Evolutionary conservation across 2,888 invertebrate species (phyloP), one percentile per base, ranked within the genome.

Genomic region (Agrotis puta): DNA sequence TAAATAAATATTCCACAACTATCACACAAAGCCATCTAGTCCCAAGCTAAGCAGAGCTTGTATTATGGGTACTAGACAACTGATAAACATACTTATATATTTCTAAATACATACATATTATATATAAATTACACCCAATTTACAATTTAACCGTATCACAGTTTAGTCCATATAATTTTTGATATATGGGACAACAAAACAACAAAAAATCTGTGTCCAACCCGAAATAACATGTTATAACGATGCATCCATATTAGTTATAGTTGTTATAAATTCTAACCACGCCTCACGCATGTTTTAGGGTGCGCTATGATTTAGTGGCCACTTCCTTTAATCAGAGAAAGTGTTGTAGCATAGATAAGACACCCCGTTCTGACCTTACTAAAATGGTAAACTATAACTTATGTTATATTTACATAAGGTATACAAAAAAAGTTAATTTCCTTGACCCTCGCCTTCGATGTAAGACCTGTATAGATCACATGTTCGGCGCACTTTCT

Each of bases 271-370:
- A 86, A 79, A 85, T 85, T 83, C 80, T 59, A 73, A 70, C 82
- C 90, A 87, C 91, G 79, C 89, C 90, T 84, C 77, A 79, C 64
- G 81, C 85, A 85, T 88, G 85, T 88, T 88, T 88, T 88, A 88
- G 91, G 92, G 92, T 84, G 90, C 86, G 90, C 74, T 89, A 89
- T 92, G 91, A 92, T 91, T 91, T 92, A 91, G 85, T 88, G 81
- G 83, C 86, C 86, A 86, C 88, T 92, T 91, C 92, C 91, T 92
- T 89, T 87, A 92, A 92, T 92, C 89, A 92, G 86, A 85, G 86
- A 92, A 89, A 90, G 89, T 91, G 92, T 90, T 89, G 82, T 85
- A 82, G 74, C 83, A 81, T 50, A 74, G 86, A 85, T 84, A 84
- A 84, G 78, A 84, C 77, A 64, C 64, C 59, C 71, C 58, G 57